Evolutionary conservation across 2,888 invertebrate genomes (phyloP).

Genomic region (Eupithecia insigniata): DNA sequence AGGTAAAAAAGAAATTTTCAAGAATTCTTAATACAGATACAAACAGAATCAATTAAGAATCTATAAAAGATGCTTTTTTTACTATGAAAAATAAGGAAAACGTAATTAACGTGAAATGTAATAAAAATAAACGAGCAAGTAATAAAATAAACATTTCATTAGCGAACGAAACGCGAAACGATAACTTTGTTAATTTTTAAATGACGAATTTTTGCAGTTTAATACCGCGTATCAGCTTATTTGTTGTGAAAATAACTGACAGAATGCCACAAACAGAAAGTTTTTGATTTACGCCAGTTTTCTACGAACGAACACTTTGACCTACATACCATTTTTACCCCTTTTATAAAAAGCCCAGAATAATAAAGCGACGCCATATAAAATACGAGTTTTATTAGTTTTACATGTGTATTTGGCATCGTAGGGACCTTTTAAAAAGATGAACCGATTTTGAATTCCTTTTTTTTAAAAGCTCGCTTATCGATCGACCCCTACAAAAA

Average conservation of each 20-base stretch:
- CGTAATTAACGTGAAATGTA: neutral
- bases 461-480: neutral
- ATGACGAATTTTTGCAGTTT: neutral
- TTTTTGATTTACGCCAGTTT: neutral
- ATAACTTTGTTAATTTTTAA: conserved; percentile 2
- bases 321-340: neutral
- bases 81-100: neutral
- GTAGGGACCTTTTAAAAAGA: no score
- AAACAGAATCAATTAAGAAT: neutral
- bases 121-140: conserved; percentile 14
- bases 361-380: neutral
- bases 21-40: neutral
- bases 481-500: neutral
- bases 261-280: neutral
- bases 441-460: no score
- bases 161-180: conserved; percentile 4
- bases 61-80: neutral
- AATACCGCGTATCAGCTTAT: neutral
- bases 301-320: neutral
- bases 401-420: no score
- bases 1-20: neutral
- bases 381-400: no score
- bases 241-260: neutral
- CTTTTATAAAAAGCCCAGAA: neutral
- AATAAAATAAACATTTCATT: conserved; percentile 9